A percentile compares a stretch with the other conserved stretches of the same genome.
phyloP scores from a whole-genome alignment of 2,888 invertebrate genomes.

The Eremobia ochroleuca region DNA sequence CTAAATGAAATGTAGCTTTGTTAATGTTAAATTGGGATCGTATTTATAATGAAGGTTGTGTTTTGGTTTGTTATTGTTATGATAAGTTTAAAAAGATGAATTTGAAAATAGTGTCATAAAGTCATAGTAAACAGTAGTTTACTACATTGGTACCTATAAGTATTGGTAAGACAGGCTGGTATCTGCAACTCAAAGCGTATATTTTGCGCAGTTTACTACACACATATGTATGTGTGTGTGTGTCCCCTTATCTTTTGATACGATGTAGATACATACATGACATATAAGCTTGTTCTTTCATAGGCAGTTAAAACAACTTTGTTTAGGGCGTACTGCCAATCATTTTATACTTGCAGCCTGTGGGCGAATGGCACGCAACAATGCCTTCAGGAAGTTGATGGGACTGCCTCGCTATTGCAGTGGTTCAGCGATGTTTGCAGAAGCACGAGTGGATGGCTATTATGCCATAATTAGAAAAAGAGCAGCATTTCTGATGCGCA shows the following conservation, averaged over 20 bases:
- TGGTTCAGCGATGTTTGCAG: too few relatives aligned
- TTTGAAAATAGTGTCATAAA: neutral
- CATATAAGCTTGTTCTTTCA: neutral
- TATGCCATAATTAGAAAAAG: too few relatives aligned
- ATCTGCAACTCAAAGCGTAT: neutral
- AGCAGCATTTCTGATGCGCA: too few relatives aligned
- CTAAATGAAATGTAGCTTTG: constrained; percentile 28
- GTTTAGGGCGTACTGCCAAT: too few relatives aligned
- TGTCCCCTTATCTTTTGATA: neutral
- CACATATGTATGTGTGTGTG: too few relatives aligned
- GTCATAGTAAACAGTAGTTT: neutral
- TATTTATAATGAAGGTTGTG: constrained; percentile 9
- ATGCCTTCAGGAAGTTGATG: too few relatives aligned
- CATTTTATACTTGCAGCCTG: too few relatives aligned
- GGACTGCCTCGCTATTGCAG: too few relatives aligned
- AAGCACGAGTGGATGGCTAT: too few relatives aligned
- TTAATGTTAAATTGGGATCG: neutral
- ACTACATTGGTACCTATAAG: neutral
- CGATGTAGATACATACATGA: neutral
- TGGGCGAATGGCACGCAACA: too few relatives aligned
- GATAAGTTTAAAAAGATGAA: neutral
- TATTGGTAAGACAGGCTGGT: neutral
- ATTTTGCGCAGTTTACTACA: neutral
- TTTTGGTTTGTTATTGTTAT: constrained; percentile 20
- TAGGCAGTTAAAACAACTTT: too few relatives aligned